Percentiles rank a stretch among this genome's conserved stretches.
phyloP scores from a whole-genome alignment of 2,797 vertebrate genomes.

The Linurgus olivaceus region DNA sequence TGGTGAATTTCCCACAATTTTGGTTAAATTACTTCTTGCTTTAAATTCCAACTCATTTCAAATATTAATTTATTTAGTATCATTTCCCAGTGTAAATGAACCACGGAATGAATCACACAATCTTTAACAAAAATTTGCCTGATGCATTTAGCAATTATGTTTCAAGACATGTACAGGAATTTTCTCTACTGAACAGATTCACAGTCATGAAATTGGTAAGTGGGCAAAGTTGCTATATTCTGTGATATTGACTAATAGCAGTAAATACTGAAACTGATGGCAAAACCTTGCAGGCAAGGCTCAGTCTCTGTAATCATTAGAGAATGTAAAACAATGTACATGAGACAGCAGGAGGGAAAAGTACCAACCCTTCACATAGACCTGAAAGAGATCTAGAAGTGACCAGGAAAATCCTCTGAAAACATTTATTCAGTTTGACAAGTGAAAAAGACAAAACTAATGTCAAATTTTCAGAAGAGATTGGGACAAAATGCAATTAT shows the following conservation, averaged over 20 bases:
- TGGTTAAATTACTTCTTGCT: neutral
- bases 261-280: neutral
- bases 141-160: neutral
- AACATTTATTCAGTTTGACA: neutral
- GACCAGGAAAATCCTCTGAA: neutral
- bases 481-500: neutral
- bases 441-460: neutral
- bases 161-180: neutral
- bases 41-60: neutral
- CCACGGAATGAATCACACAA: accelerated
- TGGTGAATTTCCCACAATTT: neutral
- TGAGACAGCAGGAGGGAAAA: accelerated
- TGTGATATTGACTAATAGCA: neutral
- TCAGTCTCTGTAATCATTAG: neutral
- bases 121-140: neutral
- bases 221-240: neutral
- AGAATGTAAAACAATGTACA: neutral
- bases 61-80: neutral
- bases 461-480: neutral
- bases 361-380: neutral
- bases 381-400: neutral
- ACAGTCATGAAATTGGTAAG: neutral
- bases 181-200: neutral
- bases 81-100: neutral
- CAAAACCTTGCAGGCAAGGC: neutral